Conservation (phyloP, 2,888 invertebrate genomes). For the Drosophila parthenogenetica region DNA sequence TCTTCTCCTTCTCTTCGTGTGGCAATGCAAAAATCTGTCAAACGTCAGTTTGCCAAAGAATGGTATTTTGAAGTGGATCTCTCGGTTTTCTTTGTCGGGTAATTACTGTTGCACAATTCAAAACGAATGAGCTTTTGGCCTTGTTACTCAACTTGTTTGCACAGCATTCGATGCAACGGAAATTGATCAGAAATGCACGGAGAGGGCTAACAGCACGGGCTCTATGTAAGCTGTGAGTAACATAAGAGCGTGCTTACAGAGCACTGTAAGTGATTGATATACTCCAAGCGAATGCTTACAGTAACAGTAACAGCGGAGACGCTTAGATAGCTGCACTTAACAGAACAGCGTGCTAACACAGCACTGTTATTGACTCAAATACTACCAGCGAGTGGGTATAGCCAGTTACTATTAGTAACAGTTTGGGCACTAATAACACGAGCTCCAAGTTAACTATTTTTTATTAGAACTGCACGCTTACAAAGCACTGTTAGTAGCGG, state of each 20-base stretch:
- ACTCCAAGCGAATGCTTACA: too few species aligned
- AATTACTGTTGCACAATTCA: constrained; percentile 63
- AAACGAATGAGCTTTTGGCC: constrained; percentile 35
- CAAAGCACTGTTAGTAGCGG: too few species aligned
- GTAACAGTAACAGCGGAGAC: too few species aligned
- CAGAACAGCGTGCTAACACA: too few species aligned
- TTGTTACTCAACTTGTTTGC: constrained; percentile 35
- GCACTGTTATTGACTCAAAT: too few species aligned
- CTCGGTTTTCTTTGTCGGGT: constrained; percentile 44
- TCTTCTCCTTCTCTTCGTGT: constrained; percentile 24
- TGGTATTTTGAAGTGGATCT: constrained; percentile 58
- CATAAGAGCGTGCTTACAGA: not conserved
- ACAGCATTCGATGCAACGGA: constrained; percentile 54
- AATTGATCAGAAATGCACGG: constrained; percentile 49
- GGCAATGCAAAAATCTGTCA: constrained; percentile 67
- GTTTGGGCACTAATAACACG: too few species aligned
- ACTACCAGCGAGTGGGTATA: too few species aligned
- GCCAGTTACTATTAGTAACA: too few species aligned
- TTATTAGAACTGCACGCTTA: too few species aligned
- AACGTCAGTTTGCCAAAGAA: constrained; percentile 61
- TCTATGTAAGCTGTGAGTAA: not conserved
- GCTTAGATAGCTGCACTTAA: too few species aligned
- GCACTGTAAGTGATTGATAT: too few species aligned
- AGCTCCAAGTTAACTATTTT: too few species aligned
- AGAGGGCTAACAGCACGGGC: not conserved